A percentile compares a stretch with the other conserved stretches of the same genome.
Conservation (phyloP, 2,113 vertebrate species). For the Stigmatopora nigra region DNA sequence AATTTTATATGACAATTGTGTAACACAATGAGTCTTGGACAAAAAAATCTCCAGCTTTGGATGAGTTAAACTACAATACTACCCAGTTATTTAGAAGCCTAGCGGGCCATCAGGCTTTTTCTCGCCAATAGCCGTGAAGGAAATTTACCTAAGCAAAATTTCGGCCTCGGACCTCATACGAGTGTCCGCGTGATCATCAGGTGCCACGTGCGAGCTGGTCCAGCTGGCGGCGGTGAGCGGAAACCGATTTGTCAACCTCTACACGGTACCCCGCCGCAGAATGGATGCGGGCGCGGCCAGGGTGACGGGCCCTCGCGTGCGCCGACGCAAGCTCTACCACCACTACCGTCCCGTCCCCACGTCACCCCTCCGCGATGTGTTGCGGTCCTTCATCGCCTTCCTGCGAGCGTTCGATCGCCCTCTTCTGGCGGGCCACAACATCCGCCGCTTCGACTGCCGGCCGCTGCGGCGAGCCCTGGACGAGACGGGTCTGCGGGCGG, state of each 20-base stretch:
- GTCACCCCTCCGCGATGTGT: conserved; percentile 53
- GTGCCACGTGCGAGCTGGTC: conserved; percentile 58
- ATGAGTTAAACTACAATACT: too few relatives aligned
- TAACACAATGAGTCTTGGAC: too few relatives aligned
- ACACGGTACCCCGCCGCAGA: conserved; percentile 49
- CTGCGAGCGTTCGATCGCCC: conserved; percentile 53
- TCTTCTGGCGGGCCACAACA: conserved; percentile 64
- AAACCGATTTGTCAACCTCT: conserved; percentile 59
- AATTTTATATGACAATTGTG: too few relatives aligned
- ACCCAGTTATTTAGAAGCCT: too few relatives aligned
- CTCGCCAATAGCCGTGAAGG: too few relatives aligned
- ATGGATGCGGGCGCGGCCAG: conserved; percentile 52
- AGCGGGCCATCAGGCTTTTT: too few relatives aligned
- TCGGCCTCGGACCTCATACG: neutral
- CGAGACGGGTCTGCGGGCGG: conserved; percentile 39
- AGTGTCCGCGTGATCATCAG: conserved; percentile 22
- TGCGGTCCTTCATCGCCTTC: conserved; percentile 65
- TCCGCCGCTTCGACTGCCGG: conserved; percentile 58
- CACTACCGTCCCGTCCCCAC: conserved; percentile 49
- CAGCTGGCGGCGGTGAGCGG: conserved; percentile 68
- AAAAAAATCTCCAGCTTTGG: too few relatives aligned
- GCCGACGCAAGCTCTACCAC: conserved; percentile 47
- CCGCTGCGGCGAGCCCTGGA: conserved; percentile 51
- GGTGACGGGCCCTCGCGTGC: conserved; percentile 62
- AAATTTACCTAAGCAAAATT: too few relatives aligned